phyloP scores from a whole-genome alignment of 2,797 vertebrate species.

The Coregonus sp. region DNA sequence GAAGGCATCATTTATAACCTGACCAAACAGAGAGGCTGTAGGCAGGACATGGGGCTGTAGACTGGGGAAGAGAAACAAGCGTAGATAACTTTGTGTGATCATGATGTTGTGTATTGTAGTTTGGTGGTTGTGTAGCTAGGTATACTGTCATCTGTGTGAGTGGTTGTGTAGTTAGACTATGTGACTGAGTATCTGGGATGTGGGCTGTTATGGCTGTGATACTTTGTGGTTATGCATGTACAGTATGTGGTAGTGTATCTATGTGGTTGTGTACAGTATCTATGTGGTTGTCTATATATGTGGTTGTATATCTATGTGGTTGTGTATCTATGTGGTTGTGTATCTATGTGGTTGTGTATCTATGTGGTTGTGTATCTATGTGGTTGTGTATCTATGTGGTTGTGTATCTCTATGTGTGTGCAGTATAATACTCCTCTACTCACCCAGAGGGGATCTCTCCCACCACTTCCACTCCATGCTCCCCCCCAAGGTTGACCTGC shows the following conservation, averaged over 20 bases:
- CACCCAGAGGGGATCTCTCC: conserved; percentile 89
- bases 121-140: not conserved
- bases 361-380: not conserved
- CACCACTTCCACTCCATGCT: conserved; percentile 82
- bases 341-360: not conserved
- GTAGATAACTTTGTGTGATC: not conserved
- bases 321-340: not conserved
- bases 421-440: conserved; percentile 51
- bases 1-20: conserved; percentile 87
- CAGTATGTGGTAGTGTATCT: not conserved
- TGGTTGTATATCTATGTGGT: not conserved
- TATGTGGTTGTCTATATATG: not conserved
- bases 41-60: conserved; percentile 81
- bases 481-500: conserved; percentile 66
- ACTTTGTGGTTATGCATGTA: not conserved
- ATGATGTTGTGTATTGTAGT: not conserved
- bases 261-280: not conserved
- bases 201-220: not conserved
- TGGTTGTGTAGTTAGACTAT: not conserved
- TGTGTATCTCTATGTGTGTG: not conserved
- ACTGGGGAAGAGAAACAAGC: conserved; percentile 61
- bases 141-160: conserved; percentile 4
- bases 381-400: not conserved
- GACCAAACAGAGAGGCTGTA: conserved; percentile 65
- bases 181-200: not conserved